Evolutionary conservation across 2,888 invertebrate species (phyloP).

Genomic region (Ornithoptera alexandrae): DNA sequence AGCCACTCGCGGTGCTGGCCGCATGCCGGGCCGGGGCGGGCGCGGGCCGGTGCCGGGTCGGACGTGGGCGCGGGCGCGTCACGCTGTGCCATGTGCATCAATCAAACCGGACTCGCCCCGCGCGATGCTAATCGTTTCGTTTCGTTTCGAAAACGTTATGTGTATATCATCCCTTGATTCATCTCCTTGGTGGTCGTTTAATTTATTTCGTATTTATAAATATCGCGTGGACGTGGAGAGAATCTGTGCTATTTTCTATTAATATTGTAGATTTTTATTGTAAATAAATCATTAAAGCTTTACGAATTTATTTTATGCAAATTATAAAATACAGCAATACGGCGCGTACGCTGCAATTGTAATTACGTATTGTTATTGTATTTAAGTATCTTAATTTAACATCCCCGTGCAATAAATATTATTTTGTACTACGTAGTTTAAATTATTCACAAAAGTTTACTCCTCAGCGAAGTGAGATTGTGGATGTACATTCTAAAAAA

Average conservation of each 20-base stretch:
- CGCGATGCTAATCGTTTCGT: no score
- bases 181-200: not conserved
- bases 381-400: constrained; percentile 57
- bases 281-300: constrained; percentile 16
- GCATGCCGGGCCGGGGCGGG: no score
- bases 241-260: constrained; percentile 4
- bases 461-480: no score
- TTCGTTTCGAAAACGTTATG: no score
- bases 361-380: constrained; percentile 50
- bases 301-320: constrained; percentile 16
- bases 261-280: constrained; percentile 9
- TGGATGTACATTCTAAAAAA: no score
- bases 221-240: not conserved
- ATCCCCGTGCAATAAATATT: constrained; percentile 73
- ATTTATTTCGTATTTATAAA: constrained; percentile 10
- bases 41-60: no score
- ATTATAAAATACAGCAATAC: not conserved
- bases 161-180: not conserved
- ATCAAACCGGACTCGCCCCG: no score
- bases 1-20: no score
- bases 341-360: constrained; percentile 41
- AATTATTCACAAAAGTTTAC: no score
- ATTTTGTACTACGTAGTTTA: constrained; percentile 45
- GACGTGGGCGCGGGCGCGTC: no score
- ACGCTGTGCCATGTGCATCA: constrained; percentile 14